These are phyloP conservation scores for Oncorhynchus kisutch DNA, from an alignment of 2,113 vertebrate species.

Conservation along the genomic window DNA sequence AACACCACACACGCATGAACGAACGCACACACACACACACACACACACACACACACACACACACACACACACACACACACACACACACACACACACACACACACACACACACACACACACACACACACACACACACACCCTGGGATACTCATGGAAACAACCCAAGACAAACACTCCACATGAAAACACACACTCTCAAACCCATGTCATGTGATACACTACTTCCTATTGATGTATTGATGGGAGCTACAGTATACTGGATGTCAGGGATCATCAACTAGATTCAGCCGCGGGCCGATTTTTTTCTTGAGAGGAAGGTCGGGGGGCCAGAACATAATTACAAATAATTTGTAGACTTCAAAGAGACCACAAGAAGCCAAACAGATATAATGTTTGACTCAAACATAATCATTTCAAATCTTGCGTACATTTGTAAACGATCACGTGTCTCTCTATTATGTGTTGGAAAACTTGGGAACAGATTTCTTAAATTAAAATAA, in stretches of 20 bases:
- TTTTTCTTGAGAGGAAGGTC: too few relatives aligned
- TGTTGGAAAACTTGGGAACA: too few relatives aligned
- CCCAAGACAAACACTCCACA: slow-evolving; percentile 12
- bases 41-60: slow-evolving; percentile 21
- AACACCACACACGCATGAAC: not conserved
- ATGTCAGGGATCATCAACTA: not conserved
- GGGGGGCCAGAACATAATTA: too few relatives aligned
- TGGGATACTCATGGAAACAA: slow-evolving; percentile 3
- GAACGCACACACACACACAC: slow-evolving; percentile 5
- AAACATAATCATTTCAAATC: too few relatives aligned
- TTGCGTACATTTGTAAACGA: too few relatives aligned
- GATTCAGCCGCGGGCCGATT: too few relatives aligned
- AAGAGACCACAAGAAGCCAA: too few relatives aligned
- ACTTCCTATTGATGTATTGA: too few relatives aligned
- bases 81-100: slow-evolving; percentile 2
- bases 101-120: slow-evolving; percentile 23
- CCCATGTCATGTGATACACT: not conserved
- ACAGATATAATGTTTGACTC: too few relatives aligned
- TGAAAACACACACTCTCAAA: not conserved
- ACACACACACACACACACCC: slow-evolving; percentile 26
- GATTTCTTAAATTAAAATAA: too few relatives aligned
- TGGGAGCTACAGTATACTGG: slow-evolving; percentile 8
- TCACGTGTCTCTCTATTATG: too few relatives aligned
- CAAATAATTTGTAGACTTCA: too few relatives aligned
- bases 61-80: slow-evolving; percentile 15